Base-by-base conservation (phyloP, 2,113 vertebrate species). In the Origma solitaria region DNA sequence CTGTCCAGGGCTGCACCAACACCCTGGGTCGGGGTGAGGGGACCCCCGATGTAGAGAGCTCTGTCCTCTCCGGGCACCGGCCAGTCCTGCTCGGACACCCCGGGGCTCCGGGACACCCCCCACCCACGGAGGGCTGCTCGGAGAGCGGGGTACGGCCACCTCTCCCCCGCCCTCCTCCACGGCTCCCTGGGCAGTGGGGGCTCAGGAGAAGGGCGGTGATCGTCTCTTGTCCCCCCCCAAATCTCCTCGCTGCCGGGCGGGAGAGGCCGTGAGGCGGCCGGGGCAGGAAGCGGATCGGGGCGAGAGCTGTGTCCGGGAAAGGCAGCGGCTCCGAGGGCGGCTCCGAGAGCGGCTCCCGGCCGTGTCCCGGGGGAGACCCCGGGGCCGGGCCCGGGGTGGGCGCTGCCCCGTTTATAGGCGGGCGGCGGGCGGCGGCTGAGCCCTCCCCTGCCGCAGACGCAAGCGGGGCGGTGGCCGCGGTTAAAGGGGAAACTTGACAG, bases 401-500 rank as follows among this genome's bases (percentile, higher is more conserved):
- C 69, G 6, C 82, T n/a, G 87, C 37, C 66, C 33, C 51, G 5
- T 56, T 86, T 94, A 96, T 94, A 91, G 87, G 90, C 69, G 95
- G 95, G 95, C 84, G 61, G 84, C 31, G 82, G 77, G 70, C 57
- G 45, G 40, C 17, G 12, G 95, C 80, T 54, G 91, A 40, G 57
- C 88, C 91, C 91, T 88, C 95, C 95, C 93, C 16, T 15, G 84
- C 80, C 57, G 35, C 93, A 68, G 88, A 95, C 93, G 95, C 95
- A 88, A 93, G 65, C 91, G 93, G 95, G 95, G 95, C 88, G 95
- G 93, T 71, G 95, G 93, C 91, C 85, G 53, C 85, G 22, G 66
- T 95, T 95, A 96, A 96, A 95, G 93, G 77, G 72, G 72, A 95
- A 94, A 76, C 81, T 91, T 95, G 95, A 62, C 93, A 89, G 93